Conservation (phyloP, 2,113 vertebrate genomes). For the Laticauda laticaudata region DNA sequence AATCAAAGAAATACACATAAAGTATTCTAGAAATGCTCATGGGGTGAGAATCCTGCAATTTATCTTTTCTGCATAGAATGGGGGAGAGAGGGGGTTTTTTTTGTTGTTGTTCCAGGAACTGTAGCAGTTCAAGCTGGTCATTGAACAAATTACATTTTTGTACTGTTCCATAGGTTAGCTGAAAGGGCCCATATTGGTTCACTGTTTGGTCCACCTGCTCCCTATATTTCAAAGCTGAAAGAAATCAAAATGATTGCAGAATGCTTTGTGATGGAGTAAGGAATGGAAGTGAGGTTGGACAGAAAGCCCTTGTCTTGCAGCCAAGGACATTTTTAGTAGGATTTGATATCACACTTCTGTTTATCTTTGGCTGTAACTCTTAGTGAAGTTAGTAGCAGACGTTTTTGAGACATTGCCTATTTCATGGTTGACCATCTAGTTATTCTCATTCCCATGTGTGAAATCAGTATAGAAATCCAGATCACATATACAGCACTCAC, state of each 20-base stretch:
- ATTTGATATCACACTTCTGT: neutral
- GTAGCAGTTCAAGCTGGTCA: neutral
- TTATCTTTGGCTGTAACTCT: neutral
- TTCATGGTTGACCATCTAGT: neutral
- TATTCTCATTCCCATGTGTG: neutral
- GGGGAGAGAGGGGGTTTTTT: neutral
- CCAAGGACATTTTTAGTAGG: neutral
- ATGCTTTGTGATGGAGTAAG: neutral
- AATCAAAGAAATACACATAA: neutral
- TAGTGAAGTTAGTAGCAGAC: neutral
- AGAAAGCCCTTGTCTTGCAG: neutral
- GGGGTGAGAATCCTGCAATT: neutral
- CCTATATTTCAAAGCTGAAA: neutral
- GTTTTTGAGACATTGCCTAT: neutral
- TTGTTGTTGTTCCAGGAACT: neutral
- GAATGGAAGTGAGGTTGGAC: neutral
- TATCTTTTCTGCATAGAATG: neutral
- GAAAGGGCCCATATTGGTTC: neutral
- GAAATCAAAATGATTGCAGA: neutral
- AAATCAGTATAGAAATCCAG: conserved; percentile 1
- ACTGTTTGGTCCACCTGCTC: neutral
- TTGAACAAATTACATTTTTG: neutral
- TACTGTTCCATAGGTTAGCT: neutral
- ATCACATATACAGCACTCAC: neutral
- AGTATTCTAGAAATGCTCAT: neutral